phyloP scores from a whole-genome alignment of 2,888 invertebrate genomes.

The Horisme vitalbata region DNA sequence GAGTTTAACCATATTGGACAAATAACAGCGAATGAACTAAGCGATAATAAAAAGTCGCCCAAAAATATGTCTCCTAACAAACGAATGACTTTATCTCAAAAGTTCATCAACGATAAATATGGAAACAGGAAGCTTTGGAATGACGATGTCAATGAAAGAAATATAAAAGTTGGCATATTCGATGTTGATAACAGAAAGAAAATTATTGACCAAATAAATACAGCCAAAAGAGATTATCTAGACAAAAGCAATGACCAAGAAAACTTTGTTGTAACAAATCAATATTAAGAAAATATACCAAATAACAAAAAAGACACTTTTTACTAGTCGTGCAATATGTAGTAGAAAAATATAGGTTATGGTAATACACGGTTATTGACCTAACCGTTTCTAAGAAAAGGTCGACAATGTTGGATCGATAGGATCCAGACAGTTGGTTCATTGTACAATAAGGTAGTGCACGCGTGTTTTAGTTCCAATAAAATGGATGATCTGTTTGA shows the following conservation, averaged over 20 bases:
- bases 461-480: constrained; percentile 82
- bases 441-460: constrained; percentile 34
- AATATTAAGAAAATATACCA: constrained; percentile 42
- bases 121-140: constrained; percentile 76
- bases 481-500: constrained; percentile 90
- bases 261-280: constrained; percentile 48
- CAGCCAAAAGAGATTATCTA: constrained; percentile 60
- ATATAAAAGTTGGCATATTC: constrained; percentile 54
- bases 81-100: constrained; percentile 75
- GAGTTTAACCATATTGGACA: constrained; percentile 78
- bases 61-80: constrained; percentile 59
- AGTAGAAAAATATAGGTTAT: constrained; percentile 61
- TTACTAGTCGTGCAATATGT: constrained; percentile 59
- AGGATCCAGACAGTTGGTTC: constrained; percentile 35
- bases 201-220: constrained; percentile 64
- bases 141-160: constrained; percentile 64
- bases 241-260: constrained; percentile 60
- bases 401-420: constrained; percentile 60
- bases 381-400: constrained; percentile 58
- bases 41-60: constrained; percentile 64
- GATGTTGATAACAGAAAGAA: constrained; percentile 68
- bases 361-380: constrained; percentile 55
- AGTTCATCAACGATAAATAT: constrained; percentile 80
- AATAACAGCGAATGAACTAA: constrained; percentile 61
- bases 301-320: constrained; percentile 37